Evolutionary conservation across 2,797 vertebrate species (phyloP), one percentile per base, ranked within the genome.

Genomic region (Macropodus opercularis): DNA sequence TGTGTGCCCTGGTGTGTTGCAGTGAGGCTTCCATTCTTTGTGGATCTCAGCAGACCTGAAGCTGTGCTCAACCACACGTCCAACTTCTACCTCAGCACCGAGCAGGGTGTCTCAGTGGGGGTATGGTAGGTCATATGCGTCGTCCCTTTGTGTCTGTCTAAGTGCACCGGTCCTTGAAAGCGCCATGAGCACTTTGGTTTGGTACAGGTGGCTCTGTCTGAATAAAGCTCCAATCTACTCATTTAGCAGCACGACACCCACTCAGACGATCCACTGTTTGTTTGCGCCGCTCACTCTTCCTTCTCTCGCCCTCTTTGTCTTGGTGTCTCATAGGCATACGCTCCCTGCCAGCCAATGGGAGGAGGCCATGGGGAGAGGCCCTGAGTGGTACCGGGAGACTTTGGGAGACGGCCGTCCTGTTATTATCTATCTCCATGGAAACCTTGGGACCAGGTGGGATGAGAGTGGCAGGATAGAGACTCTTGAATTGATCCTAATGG

Each of bases 381-480:
- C 63, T 1, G 76, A 86, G 75, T 94, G 93, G 93, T 93, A 90
- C 29, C 81, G 52, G 62, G 81, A 81, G 7, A 69, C 92, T n/a
- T 89, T 95, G 14, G 75, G 56, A 19, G 93, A 95, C 0, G 87
- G 84, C 36, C 74, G 77, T 47, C 92, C 93, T 53, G 84, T 94
- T 84, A 87, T 95, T 39, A 77, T 95, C 78, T 93, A 93, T 88
- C 92, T 95, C 88, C 94, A 95, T 3, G 93, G 94, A 77, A 94
- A 92, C 71, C 35, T 70, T 29, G 85, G 92, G 23, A 90, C 89
- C 90, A 94, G 94, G 94, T 95, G 87, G 83, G 87, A 68, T 42
- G 24, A 74, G 63, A 69, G 77, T 11, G 14, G 69, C 22, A 22
- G 47, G 11, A 58, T 63, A 63, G 77, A 65, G 69, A 51, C 79